These are phyloP conservation scores for Pipra filicauda DNA, from an alignment of 2,113 vertebrate genomes.

Conservation along the genomic window DNA sequence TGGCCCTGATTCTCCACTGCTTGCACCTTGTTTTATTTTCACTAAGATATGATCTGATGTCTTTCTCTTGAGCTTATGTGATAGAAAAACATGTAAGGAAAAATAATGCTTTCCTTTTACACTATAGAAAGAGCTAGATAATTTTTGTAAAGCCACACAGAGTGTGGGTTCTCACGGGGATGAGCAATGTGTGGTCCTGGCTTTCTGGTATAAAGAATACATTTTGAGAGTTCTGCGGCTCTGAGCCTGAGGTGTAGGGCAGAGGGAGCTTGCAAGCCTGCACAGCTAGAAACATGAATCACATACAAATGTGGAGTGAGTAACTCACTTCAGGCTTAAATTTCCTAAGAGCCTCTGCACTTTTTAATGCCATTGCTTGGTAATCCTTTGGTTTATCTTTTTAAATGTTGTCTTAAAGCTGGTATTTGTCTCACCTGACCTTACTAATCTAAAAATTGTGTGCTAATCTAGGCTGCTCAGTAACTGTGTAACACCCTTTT, in stretches of 20 bases:
- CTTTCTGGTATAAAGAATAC: not conserved
- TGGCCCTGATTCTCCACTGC: not conserved
- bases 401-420: not conserved
- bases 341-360: not conserved
- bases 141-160: not conserved
- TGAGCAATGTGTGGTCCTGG: not conserved
- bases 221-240: not conserved
- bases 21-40: not conserved
- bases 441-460: not conserved
- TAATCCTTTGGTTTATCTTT: not conserved
- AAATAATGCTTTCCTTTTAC: not conserved
- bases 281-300: not conserved
- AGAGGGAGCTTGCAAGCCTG: not conserved
- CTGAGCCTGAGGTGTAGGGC: not conserved
- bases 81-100: not conserved
- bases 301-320: not conserved
- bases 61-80: not conserved
- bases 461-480: not conserved
- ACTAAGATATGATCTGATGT: not conserved
- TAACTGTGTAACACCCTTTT: not conserved
- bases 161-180: not conserved
- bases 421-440: not conserved
- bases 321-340: not conserved
- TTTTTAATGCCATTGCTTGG: not conserved
- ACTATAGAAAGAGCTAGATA: not conserved